Evolutionary conservation across 92 coral and sea anemone genomes (phyloP).

Genomic region (Umimayanthus chanpuru): DNA sequence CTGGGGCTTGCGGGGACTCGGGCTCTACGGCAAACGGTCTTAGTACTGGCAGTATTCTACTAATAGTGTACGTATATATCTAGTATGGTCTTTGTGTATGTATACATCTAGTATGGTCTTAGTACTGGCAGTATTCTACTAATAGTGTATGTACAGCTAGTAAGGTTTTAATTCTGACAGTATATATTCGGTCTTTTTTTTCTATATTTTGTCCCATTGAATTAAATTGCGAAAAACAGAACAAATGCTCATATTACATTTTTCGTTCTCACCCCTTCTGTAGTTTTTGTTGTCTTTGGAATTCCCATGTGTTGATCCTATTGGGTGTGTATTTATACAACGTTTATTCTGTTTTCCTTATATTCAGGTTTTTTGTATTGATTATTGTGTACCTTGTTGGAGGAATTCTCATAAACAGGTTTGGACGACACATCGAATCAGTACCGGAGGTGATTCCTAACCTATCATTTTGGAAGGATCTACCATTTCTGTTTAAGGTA

Average conservation of each 20-base stretch:
- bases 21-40: background rate
- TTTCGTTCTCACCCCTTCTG: too few relatives aligned
- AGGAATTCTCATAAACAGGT: background rate
- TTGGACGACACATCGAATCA: background rate
- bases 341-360: too few relatives aligned
- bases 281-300: too few relatives aligned
- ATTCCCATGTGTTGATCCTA: too few relatives aligned
- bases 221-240: too few relatives aligned
- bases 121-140: constrained; percentile 18
- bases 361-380: too few relatives aligned
- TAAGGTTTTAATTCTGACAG: background rate
- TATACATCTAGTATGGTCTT: background rate
- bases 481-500: background rate
- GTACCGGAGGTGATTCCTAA: constrained; percentile 10
- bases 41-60: constrained; percentile 11
- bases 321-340: too few relatives aligned
- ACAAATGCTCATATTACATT: too few relatives aligned
- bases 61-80: constrained; percentile 5
- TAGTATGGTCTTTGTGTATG: too few relatives aligned
- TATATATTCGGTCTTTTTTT: background rate
- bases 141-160: background rate
- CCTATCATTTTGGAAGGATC: background rate
- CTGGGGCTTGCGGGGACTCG: background rate
- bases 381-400: too few relatives aligned
- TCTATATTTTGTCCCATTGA: background rate